phyloP scores from a whole-genome alignment of 1,140 invertebrate genomes.

The Lineus longissimus region DNA sequence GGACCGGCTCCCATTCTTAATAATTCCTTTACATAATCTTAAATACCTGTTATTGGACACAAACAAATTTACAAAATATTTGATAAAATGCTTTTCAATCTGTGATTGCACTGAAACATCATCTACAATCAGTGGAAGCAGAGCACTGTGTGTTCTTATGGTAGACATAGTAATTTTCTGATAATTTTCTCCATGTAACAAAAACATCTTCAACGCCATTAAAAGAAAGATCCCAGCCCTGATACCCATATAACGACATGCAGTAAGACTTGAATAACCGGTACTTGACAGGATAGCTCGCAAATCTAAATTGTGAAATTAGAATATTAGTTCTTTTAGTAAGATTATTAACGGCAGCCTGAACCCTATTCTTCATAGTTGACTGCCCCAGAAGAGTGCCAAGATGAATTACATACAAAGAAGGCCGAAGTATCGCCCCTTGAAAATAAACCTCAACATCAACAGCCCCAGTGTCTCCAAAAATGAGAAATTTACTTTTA shows the following conservation, averaged over 20 bases:
- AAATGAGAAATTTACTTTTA: background rate
- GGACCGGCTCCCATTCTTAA: too few species aligned
- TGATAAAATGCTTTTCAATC: too few species aligned
- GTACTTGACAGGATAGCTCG: background rate
- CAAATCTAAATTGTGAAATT: background rate
- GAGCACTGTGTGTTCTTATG: background rate
- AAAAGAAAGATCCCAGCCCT: background rate
- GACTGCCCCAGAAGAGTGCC: background rate
- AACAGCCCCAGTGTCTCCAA: background rate
- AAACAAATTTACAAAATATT: too few species aligned
- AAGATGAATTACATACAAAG: background rate
- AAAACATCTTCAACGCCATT: background rate
- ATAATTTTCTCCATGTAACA: slow-evolving; percentile 1
- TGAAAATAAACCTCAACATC: background rate
- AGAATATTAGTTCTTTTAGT: background rate
- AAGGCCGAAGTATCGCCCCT: background rate
- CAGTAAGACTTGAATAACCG: background rate
- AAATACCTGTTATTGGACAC: too few species aligned
- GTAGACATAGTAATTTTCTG: background rate
- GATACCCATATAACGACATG: background rate
- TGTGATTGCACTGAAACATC: too few species aligned
- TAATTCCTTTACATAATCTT: too few species aligned
- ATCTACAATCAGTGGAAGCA: too few species aligned
- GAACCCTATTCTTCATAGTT: background rate
- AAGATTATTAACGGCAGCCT: background rate